Base-by-base conservation (phyloP, 2,888 invertebrate species). In the Diarsia mendica region DNA sequence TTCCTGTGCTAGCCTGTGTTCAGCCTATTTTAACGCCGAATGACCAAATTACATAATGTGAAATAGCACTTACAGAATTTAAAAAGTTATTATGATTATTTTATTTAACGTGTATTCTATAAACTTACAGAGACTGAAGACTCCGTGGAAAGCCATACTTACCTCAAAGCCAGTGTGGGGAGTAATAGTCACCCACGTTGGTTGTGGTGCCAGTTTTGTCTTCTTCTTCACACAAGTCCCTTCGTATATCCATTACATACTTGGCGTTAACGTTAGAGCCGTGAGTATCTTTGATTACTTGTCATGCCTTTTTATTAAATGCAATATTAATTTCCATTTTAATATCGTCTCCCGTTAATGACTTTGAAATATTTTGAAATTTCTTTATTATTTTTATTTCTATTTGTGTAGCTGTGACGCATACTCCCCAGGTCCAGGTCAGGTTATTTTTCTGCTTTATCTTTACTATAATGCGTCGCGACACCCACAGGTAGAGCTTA, bases 211-310 rank as follows among this genome's bases (percentile, higher is more conserved):
- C 93, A 96, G 97, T 1, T 97, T 97, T 88, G 97, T 97, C 91
- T 97, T 97, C 84, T 93, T 97, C 64, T 94, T 97, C 61, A 97
- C 97, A 0, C 97, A 98, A 91, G 97, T 97, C 51, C 98, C 98
- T 0, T 96, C 97, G 0, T 98, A 97, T 88, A 97, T 98, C 91
- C 96, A 96, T 78, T 95, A 96, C 44, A 97, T 97, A 11, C 93
- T 97, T 53, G 91, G 95, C 9, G 97, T 97, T 77, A 76, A 94
- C 75, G 87, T 94, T 87, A 97, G 85, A 95, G 90, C 82, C 33
- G 94, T 94, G 78, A 91, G 91, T 89, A 61, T 67, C 11, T 15
- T 63, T 49, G 11, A 33, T 28, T 23, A 10, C 4, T 39, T 48
- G 2, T 6, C 0, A 11, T n/a, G 13, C 9, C 15, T 28, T 33